A percentile compares a stretch with the other conserved stretches of the same genome.
These are phyloP conservation scores for Hymenopus coronatus DNA, from an alignment of 2,888 invertebrate species.

Conservation along the genomic window DNA sequence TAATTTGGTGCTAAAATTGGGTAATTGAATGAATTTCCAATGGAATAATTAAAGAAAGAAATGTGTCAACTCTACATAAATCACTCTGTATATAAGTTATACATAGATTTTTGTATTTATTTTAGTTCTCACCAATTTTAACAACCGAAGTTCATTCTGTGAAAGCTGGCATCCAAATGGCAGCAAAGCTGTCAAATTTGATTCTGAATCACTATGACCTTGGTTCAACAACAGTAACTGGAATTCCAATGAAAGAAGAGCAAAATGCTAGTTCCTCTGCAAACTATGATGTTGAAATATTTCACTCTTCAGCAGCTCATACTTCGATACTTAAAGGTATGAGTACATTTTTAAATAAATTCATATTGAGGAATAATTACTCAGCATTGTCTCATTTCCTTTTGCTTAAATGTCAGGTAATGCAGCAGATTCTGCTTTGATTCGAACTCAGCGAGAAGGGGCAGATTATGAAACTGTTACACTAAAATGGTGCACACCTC, in stretches of 20 bases:
- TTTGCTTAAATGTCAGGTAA: slow-evolving; percentile 44
- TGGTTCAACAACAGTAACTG: slow-evolving; percentile 94
- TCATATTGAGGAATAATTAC: slow-evolving; percentile 35
- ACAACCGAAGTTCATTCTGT: slow-evolving; percentile 77
- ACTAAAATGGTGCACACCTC: slow-evolving; percentile 95
- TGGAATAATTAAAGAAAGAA: no score
- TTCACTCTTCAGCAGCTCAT: slow-evolving; percentile 85
- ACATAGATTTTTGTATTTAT: slow-evolving; percentile 27
- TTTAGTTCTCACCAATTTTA: slow-evolving; percentile 66
- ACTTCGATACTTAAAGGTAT: slow-evolving; percentile 67
- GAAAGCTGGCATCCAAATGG: slow-evolving; percentile 62
- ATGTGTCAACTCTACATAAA: no score
- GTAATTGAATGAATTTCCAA: no score
- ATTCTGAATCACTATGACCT: slow-evolving; percentile 85
- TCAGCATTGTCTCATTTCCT: slow-evolving; percentile 16
- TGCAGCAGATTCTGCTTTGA: slow-evolving; percentile 60
- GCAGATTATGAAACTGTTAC: slow-evolving; percentile 80
- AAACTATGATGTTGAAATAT: slow-evolving; percentile 97
- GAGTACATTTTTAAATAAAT: background rate
- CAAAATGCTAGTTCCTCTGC: slow-evolving; percentile 97
- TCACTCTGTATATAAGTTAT: no score
- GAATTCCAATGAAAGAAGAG: slow-evolving; percentile 99
- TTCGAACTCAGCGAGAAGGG: slow-evolving; percentile 68
- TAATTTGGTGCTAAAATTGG: no score
- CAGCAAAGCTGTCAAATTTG: slow-evolving; percentile 70